Conservation (phyloP, 2,888 invertebrate genomes). For the Matsumyia berberina region DNA sequence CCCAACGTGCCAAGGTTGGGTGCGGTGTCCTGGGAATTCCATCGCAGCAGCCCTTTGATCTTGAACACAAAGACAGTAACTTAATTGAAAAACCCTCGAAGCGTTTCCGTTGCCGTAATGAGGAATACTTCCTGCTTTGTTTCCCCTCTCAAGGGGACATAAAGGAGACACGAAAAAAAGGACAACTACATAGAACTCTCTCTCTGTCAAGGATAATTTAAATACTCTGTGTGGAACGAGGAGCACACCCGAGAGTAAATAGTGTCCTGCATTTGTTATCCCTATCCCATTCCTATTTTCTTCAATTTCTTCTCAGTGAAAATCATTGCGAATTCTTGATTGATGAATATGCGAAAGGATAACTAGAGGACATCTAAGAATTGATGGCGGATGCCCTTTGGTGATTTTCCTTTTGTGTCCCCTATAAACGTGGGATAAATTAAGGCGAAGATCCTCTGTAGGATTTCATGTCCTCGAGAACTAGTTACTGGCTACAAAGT, state of each 20-base stretch:
- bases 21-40: constrained; percentile 31
- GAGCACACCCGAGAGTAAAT: constrained; percentile 14
- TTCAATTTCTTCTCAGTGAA: background rate
- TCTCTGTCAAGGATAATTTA: constrained; percentile 47
- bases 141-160: constrained; percentile 1
- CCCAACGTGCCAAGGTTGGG: background rate
- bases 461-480: constrained; percentile 11
- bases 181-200: constrained; percentile 9
- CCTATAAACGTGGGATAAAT: background rate
- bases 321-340: constrained; percentile 46
- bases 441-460: background rate
- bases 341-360: constrained; percentile 67
- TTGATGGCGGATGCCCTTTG: constrained; percentile 1
- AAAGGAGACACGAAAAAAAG: constrained; percentile 1
- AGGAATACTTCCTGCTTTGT: constrained; percentile 39
- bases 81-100: constrained; percentile 62
- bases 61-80: constrained; percentile 49
- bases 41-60: constrained; percentile 65
- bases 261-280: constrained; percentile 37
- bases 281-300: background rate
- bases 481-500: constrained; percentile 36
- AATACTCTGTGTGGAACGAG: constrained; percentile 5
- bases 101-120: constrained; percentile 52
- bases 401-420: background rate
- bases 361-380: constrained; percentile 50